Base-by-base conservation (phyloP, 64 coral and sea anemone genomes). In the Acropora tenuis region DNA sequence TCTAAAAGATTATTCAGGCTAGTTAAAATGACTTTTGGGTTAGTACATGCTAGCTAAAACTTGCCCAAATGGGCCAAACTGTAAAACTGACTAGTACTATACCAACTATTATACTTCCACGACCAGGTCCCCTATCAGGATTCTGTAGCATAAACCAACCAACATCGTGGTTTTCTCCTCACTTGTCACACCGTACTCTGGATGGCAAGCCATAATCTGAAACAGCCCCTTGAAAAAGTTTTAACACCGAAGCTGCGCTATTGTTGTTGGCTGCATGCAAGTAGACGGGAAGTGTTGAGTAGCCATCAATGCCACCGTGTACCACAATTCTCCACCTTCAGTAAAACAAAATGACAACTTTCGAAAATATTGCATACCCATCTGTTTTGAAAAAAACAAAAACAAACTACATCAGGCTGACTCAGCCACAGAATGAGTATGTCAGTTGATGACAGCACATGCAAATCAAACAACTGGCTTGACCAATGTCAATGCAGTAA, bases 151-250 rank as follows among this genome's bases (percentile, higher is more conserved):
- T 89, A 55, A 71, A 89, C 75, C 87, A 78, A 15, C 87, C 87
- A 63, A 89, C 87, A 17, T 89, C 87, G 45, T 91, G 67, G 59
- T 91, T 91, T 83, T 83, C 89, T 1, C 89, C 79, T 76, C 89
- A 63, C 43, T 91, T 83, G 49, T 91, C 89, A 83, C 89, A 69
- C 7, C 79, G 78, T 13, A 91, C 89, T 60, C 89, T 73, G 6
- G 79, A 91, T 46, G 79, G 89, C 13, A 91, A 41, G 40, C 89
- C 89, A 73, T 83, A 91, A 69, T 52, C 8, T 57, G 30, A 63
- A 73, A 90, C 89, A 73, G 78, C 89, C 73, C 72, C 79, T 15
- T 7, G 20, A 55, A 91, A 91, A 9, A 20, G 69, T 48, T 19
- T 90, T 73, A 80, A 53, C 5, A 90, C 88, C 13, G 88, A 81